Evolutionary conservation across 2,113 vertebrate genomes (phyloP).

Genomic region (Scomber scombrus): DNA sequence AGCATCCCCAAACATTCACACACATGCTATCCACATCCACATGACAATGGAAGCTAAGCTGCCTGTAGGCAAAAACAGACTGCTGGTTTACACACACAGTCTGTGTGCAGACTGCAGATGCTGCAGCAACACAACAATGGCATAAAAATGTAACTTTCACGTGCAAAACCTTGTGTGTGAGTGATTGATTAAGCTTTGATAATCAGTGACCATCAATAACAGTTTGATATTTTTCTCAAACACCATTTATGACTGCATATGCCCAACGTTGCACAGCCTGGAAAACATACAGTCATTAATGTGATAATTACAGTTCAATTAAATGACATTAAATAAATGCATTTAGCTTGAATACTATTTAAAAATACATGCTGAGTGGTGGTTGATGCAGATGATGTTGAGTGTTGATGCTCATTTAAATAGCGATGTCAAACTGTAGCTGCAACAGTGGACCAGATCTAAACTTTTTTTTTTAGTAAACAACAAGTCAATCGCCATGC

Average conservation of each 20-base stretch:
- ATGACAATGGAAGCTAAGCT: conserved; percentile 75
- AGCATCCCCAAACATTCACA: conserved; percentile 63
- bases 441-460: neutral
- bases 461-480: conserved; percentile 5
- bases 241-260: neutral
- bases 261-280: neutral
- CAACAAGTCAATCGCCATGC: neutral
- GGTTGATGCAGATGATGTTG: too few species aligned
- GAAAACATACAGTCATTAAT: conserved; percentile 12
- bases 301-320: conserved; percentile 1
- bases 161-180: neutral
- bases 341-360: conserved; percentile 15
- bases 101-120: conserved; percentile 68
- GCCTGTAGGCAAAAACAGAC: conserved; percentile 68
- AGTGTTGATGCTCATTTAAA: conserved; percentile 11
- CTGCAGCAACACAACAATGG: conserved; percentile 40
- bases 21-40: conserved; percentile 64
- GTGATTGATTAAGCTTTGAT: too few species aligned
- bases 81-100: conserved; percentile 64
- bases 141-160: conserved; percentile 39
- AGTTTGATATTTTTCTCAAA: neutral
- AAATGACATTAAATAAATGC: conserved; percentile 19
- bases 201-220: neutral
- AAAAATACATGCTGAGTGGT: conserved; percentile 8
- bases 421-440: neutral